Percentiles rank a stretch among this genome's conserved stretches.
phyloP scores from a whole-genome alignment of 2,797 vertebrate genomes.

The Garrulus glandarius region DNA sequence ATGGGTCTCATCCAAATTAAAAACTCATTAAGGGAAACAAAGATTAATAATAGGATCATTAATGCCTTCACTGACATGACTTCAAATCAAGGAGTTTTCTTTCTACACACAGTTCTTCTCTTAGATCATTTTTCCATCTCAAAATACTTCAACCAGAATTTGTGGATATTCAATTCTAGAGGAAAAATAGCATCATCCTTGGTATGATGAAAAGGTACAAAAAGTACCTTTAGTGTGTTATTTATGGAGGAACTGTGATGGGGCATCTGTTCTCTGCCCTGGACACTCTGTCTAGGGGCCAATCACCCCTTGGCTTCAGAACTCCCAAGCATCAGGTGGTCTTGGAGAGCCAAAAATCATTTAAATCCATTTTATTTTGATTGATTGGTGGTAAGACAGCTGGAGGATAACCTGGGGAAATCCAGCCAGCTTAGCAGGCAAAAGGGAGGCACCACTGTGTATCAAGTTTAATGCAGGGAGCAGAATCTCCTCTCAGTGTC shows the following conservation, averaged over 20 bases:
- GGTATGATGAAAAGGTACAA: not conserved
- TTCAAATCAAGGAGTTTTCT: not conserved
- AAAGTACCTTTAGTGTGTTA: not conserved
- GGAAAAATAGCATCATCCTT: not conserved
- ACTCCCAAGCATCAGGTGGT: not conserved
- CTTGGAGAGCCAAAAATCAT: not conserved
- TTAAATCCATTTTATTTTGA: not conserved
- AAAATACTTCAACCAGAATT: not conserved
- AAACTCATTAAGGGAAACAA: not conserved
- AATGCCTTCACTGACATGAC: not conserved
- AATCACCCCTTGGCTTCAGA: not conserved
- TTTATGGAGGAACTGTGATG: not conserved
- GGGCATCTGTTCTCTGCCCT: not conserved
- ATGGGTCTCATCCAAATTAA: not conserved
- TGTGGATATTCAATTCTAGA: not conserved
- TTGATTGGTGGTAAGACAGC: not conserved
- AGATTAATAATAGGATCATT: not conserved
- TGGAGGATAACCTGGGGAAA: not conserved
- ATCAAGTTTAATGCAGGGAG: not conserved
- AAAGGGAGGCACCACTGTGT: accelerated
- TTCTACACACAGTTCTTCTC: not conserved
- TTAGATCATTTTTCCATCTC: not conserved
- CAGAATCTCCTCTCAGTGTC: not conserved
- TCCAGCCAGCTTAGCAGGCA: not conserved
- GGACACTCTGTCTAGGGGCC: not conserved